A percentile compares a stretch with the other conserved stretches of the same genome.
These are phyloP conservation scores for Dioctria rufipes DNA, from an alignment of 2,888 invertebrate genomes.

Conservation along the genomic window DNA sequence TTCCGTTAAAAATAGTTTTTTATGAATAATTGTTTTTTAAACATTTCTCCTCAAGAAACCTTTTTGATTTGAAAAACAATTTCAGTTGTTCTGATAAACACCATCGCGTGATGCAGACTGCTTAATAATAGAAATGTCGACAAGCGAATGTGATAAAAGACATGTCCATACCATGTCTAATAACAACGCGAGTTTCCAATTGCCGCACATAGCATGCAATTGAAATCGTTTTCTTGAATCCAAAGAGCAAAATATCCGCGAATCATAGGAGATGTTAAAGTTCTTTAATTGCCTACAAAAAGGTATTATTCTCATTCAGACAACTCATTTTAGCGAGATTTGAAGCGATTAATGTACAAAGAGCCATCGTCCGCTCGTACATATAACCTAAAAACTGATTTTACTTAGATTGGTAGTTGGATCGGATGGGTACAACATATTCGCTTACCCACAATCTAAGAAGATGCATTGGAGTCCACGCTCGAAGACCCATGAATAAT, in stretches of 20 bases:
- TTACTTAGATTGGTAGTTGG: not conserved
- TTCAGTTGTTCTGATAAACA: too few species aligned
- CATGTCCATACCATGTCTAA: slow-evolving; percentile 1
- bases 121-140: too few species aligned
- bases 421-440: not conserved
- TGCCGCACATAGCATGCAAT: not conserved
- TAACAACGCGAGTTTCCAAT: slow-evolving; percentile 1
- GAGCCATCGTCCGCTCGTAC: too few species aligned
- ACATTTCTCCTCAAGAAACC: too few species aligned
- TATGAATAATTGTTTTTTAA: too few species aligned
- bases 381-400: too few species aligned
- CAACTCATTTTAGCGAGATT: not conserved
- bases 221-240: not conserved
- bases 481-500: slow-evolving; percentile 46
- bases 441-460: not conserved
- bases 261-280: slow-evolving; percentile 17
- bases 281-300: slow-evolving; percentile 20
- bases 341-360: too few species aligned
- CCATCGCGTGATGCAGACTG: too few species aligned
- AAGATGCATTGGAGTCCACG: not conserved
- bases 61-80: too few species aligned
- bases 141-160: too few species aligned
- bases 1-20: too few species aligned
- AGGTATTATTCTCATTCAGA: not conserved
- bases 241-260: not conserved